Evolutionary conservation across 1,140 invertebrate genomes (phyloP), one percentile per base, ranked within the genome.

Genomic region (Idris sp.): DNA sequence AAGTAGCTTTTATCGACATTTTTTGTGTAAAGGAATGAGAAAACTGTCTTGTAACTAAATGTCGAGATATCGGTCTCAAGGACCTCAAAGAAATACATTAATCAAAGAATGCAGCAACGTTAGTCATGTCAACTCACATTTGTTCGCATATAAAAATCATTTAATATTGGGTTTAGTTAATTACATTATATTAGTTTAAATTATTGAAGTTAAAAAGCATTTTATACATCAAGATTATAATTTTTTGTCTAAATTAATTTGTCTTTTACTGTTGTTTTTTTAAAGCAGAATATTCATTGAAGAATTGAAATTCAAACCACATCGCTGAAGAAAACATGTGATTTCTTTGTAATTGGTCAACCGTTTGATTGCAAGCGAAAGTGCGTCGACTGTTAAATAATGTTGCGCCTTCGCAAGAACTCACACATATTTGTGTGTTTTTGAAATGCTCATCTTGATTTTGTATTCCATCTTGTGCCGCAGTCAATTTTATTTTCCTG

Each of bases 1-100:
- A 35, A 54, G 59, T 44, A 51, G 59, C 28, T 53, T 44, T 62
- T 30, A 49, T 49, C 41, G 33, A 25, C 36, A 33, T 41, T 48
- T 59, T 61, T 61, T 58, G 15, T 44, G 15, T 11, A 35, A 16
- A 2, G 5, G 16, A 26, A 48, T 43, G 31, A 40, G 43, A 62
- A 62, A 62, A 49, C 8, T 62, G 43, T 49, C 44, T 49, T 49
- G 58, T 62, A 49, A 62, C 43, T 41, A 49, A 62, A 62, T 62
- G 44, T 62, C 35, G 40, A 62, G 58, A 62, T 62, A 62, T 49
- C 11, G 49, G 16, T 36, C 4, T 22, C 58, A 62, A 62, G 43
- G 58, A 41, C 35, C 36, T 48, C 26, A 49, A 35, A 33, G 25
- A 26, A 46, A 59, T 59, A 13, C 41, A 59, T 59, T 59, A 7